Conservation (phyloP, 1,140 invertebrate genomes). For the Pseudomyrmex concolor region DNA sequence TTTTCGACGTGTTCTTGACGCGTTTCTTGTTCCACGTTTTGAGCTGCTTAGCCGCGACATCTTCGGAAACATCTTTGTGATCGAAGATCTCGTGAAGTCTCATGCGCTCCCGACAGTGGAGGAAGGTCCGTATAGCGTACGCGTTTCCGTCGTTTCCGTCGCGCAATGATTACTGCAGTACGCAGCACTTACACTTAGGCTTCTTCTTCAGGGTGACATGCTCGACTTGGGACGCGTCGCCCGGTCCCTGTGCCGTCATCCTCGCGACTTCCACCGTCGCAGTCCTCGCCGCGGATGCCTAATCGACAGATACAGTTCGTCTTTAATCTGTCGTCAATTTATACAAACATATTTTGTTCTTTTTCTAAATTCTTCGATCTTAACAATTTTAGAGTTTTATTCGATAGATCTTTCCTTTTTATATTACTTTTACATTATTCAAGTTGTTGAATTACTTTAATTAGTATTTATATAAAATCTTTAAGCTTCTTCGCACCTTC, state of each 20-base stretch:
- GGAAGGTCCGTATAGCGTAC: constrained; percentile 33
- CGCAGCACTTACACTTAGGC: constrained; percentile 95
- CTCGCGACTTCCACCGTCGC: constrained; percentile 91
- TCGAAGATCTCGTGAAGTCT: constrained; percentile 8
- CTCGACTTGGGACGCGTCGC: constrained; percentile 92
- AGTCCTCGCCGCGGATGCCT: constrained; percentile 80
- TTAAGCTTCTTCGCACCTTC: constrained; percentile 74
- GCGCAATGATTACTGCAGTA: constrained; percentile 89
- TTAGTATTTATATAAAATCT: no score
- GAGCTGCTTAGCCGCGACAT: constrained; percentile 15
- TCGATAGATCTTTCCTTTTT: constrained; percentile 1
- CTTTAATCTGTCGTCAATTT: background rate
- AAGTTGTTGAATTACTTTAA: background rate
- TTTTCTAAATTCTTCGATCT: background rate
- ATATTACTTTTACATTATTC: background rate
- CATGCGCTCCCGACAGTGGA: constrained; percentile 21
- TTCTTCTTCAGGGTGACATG: constrained; percentile 95
- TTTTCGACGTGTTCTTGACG: constrained; percentile 12
- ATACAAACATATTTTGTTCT: background rate
- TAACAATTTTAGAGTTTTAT: constrained; percentile 8
- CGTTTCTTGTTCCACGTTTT: constrained; percentile 3
- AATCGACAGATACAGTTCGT: constrained; percentile 44
- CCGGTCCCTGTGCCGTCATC: constrained; percentile 88
- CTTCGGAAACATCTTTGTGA: constrained; percentile 2
- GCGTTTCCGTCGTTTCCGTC: constrained; percentile 36